These are phyloP conservation scores for Barbus barbus DNA, from an alignment of 2,113 vertebrate species.

Conservation along the genomic window DNA sequence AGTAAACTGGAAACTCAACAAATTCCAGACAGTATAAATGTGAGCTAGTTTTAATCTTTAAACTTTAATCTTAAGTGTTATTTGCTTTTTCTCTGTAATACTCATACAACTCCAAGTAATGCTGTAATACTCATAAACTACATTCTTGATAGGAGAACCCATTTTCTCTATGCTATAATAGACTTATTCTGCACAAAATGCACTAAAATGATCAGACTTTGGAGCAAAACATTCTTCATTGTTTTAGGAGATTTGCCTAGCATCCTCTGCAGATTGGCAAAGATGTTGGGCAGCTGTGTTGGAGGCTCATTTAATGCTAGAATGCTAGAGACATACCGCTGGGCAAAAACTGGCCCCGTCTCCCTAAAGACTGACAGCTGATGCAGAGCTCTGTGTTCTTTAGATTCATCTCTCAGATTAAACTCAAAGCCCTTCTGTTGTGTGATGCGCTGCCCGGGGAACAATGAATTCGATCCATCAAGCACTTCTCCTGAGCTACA, in stretches of 20 bases:
- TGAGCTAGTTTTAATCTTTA: background rate
- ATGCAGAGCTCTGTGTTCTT: background rate
- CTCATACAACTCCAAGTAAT: too few relatives aligned
- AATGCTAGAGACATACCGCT: slow-evolving; percentile 1
- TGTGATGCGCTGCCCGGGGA: background rate
- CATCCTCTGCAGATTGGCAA: background rate
- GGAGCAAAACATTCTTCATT: background rate
- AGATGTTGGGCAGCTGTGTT: slow-evolving; percentile 33
- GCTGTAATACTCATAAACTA: background rate
- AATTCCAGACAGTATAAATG: background rate
- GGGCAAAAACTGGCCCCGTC: slow-evolving; percentile 3
- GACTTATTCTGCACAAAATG: background rate
- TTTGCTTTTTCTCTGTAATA: background rate
- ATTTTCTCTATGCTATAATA: background rate
- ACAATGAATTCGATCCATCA: background rate
- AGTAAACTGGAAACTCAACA: background rate
- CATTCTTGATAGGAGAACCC: background rate
- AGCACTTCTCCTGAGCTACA: background rate
- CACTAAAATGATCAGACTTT: slow-evolving; percentile 11
- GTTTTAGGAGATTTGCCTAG: background rate
- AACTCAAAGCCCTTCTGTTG: background rate
- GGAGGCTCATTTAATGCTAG: slow-evolving; percentile 11
- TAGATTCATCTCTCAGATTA: slow-evolving; percentile 8
- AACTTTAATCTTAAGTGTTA: background rate
- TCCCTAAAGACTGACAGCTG: slow-evolving; percentile 6